phyloP scores from a whole-genome alignment of 2,113 vertebrate genomes.

The Cephalopterus ornatus region DNA sequence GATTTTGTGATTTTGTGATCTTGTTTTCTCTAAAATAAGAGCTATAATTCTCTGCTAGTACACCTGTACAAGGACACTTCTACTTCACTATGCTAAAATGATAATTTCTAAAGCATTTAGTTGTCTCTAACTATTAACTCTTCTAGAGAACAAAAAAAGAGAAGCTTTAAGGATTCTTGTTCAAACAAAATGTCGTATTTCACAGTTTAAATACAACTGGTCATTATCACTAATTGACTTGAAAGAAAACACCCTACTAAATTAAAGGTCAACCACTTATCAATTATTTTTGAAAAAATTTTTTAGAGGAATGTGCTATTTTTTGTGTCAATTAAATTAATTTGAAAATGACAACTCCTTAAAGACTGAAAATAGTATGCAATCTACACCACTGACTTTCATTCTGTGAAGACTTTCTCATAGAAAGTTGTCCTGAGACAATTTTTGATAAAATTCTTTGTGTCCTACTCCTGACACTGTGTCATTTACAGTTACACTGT shows the following conservation, averaged over 20 bases:
- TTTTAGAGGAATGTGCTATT: not conserved
- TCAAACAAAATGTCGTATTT: not conserved
- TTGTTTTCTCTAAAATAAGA: not conserved
- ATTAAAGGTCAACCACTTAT: not conserved
- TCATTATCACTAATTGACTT: not conserved
- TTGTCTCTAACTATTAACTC: not conserved
- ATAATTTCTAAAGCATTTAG: not conserved
- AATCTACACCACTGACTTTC: accelerated
- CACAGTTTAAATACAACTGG: not conserved
- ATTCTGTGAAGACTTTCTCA: not conserved
- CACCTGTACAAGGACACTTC: not conserved
- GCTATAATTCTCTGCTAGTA: not conserved
- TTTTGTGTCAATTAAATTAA: not conserved
- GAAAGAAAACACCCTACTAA: not conserved
- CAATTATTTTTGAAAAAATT: not conserved
- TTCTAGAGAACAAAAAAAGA: not conserved
- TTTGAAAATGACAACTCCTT: not conserved
- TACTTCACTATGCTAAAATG: not conserved
- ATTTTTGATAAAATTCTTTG: not conserved
- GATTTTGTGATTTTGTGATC: not conserved
- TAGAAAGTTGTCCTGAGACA: not conserved
- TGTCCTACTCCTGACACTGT: not conserved
- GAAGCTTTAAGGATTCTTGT: not conserved
- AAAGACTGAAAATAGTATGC: not conserved
- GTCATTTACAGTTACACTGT: not conserved